A percentile compares a stretch with the other conserved stretches of the same genome.
Evolutionary conservation across 53 echinoderm and acorn worm genomes (phyloP).

Genomic region (Pentamera pediparva): DNA sequence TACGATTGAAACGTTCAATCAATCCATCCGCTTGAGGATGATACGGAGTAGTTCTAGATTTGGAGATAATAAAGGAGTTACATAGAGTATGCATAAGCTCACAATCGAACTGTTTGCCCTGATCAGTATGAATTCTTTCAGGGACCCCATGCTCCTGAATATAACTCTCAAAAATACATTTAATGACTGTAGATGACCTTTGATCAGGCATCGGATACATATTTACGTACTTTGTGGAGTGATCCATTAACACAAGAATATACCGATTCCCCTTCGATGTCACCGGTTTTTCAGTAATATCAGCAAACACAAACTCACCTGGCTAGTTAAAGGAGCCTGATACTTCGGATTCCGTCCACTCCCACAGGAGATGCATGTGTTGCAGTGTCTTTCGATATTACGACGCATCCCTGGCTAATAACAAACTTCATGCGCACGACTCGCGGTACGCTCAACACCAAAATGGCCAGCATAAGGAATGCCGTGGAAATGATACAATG

Average conservation of each 20-base stretch:
- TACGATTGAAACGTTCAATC: background rate
- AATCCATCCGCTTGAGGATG: conserved; percentile 5
- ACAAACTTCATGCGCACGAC: background rate
- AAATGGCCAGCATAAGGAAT: conserved; percentile 16
- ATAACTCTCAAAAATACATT: conserved; percentile 28
- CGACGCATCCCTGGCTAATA: background rate
- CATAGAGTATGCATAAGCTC: conserved; percentile 8
- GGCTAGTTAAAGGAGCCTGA: conserved; percentile 20
- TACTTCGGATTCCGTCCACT: conserved; percentile 13
- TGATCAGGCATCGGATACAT: conserved; percentile 33
- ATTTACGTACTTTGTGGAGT: too few relatives aligned
- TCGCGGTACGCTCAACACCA: conserved; percentile 25
- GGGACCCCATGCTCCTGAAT: conserved; percentile 1
- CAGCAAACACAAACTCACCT: conserved; percentile 1
- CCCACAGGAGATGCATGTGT: background rate
- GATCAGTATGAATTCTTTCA: conserved; percentile 27
- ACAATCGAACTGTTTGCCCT: conserved; percentile 32
- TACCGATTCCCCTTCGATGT: conserved; percentile 16
- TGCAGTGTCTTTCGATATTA: background rate
- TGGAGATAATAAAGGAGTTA: background rate
- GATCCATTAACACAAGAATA: conserved; percentile 11
- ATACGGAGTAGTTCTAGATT: background rate
- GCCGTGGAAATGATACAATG: conserved; percentile 4
- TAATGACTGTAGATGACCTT: conserved; percentile 18
- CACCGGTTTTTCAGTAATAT: background rate